phyloP scores from a whole-genome alignment of 2,888 invertebrate species.

The Heliconius cydno region DNA sequence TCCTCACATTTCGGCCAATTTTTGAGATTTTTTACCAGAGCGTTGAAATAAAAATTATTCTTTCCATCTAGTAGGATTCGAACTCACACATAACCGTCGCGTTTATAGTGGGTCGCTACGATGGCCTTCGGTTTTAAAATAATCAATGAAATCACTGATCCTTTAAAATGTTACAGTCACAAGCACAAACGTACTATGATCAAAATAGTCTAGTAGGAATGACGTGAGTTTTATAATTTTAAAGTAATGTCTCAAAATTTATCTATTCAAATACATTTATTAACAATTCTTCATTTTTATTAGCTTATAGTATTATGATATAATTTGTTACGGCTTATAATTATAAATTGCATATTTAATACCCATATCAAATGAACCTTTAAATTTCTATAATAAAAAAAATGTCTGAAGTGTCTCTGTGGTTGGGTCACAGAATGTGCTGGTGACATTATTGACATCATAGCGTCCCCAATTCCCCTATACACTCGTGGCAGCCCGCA shows the following conservation, averaged over 20 bases:
- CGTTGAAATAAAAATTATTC: not conserved
- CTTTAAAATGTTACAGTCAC: no score
- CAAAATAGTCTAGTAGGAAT: no score
- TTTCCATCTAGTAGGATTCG: no score
- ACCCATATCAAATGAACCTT: not conserved
- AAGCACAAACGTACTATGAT: no score
- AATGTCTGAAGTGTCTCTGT: not conserved
- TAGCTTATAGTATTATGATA: no score
- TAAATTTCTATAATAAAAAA: not conserved
- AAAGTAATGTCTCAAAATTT: no score
- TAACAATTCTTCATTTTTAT: no score
- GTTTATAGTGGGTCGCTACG: not conserved
- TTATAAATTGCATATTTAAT: not conserved
- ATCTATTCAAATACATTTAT: no score
- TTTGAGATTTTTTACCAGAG: not conserved
- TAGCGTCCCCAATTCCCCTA: constrained; percentile 5
- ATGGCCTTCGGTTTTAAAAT: no score
- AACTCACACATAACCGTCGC: not conserved
- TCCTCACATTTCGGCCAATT: not conserved
- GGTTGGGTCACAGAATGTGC: not conserved
- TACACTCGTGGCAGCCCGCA: not conserved
- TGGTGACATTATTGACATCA: not conserved
- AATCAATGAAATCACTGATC: no score
- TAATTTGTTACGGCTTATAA: not conserved
- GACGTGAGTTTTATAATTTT: no score